Base-by-base conservation (phyloP, 2,797 vertebrate species). In the Acanthornis magna region DNA sequence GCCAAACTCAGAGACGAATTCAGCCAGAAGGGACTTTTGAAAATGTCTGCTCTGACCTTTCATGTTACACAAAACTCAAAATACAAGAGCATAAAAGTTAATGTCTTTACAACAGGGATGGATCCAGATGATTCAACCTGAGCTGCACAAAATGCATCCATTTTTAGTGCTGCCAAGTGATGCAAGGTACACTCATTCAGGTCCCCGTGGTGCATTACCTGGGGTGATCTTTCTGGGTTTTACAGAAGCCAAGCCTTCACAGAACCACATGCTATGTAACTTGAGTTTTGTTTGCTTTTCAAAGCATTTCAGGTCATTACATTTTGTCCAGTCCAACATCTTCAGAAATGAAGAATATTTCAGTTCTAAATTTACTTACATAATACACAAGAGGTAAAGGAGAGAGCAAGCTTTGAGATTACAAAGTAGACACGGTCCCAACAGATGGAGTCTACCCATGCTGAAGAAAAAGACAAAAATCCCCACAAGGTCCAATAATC, bases 11-110 rank as follows among this genome's bases (percentile, higher is more conserved):
- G 71, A 67, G 40, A 76, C 2, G 0, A 89, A 76, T 82, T 88
- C 88, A 91, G 67, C 57, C 80, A 94, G 84, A 88, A 91, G 60
- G 60, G 84, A 91, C 74, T 95, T 90, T 2, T 84, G 77, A 76
- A 78, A 95, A 87, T 12, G 48, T 36, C 67, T 93, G 78, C 5
- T 58, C 74, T 92, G 92, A 94, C 81, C 86, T 94, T 90, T 91
- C 70, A 22, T 45, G 63, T 92, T 85, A 66, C 71, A 77, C 7
- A 27, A 68, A 89, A 93, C 79, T 34, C 74, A 85, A 82, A 94
- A 85, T 48, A 91, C 36, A 65, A 71, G 88, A 71, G 53, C 80
- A 85, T 7, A 71, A 63, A 89, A 76, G 40, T 95, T 86, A 84
- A 85, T 50, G 48, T 72, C 94, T 88, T 95, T 87, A 82, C 83